phyloP scores from a whole-genome alignment of 2,113 vertebrate species.

The Excalfactoria chinensis region DNA sequence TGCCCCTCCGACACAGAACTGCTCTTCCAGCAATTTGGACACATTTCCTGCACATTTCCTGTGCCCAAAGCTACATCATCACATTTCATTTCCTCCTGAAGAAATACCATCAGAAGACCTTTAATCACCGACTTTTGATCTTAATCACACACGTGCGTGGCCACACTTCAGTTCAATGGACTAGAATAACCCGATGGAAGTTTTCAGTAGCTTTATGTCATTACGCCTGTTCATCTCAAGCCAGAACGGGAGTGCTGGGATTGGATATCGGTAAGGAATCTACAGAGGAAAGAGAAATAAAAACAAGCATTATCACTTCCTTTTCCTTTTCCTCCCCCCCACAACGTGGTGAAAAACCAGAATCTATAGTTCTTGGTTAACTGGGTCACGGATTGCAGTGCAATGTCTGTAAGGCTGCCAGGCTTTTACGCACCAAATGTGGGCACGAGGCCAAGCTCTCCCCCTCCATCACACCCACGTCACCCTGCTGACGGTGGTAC shows the following conservation, averaged over 20 bases:
- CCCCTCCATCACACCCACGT: not conserved
- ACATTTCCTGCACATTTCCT: not conserved
- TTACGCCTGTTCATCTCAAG: not conserved
- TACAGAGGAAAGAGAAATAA: not conserved
- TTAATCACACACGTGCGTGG: not conserved
- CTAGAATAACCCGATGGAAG: not conserved
- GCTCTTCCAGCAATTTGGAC: not conserved
- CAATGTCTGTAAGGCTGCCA: not conserved
- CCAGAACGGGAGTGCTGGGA: not conserved
- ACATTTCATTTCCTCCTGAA: not conserved
- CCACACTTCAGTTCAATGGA: not conserved
- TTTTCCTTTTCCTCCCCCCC: not conserved
- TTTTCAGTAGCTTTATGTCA: not conserved
- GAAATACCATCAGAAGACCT: not conserved
- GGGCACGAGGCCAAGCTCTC: not conserved
- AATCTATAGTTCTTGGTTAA: conserved; percentile 14
- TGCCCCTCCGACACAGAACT: not conserved
- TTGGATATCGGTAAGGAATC: not conserved
- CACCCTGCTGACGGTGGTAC: rapidly evolving
- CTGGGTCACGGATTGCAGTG: conserved; percentile 49
- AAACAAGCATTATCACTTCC: not conserved
- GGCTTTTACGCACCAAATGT: not conserved
- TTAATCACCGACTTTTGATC: not conserved
- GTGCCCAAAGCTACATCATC: not conserved
- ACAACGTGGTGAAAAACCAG: not conserved